Evolutionary conservation across 1,140 invertebrate genomes (phyloP).

Genomic region (Tribolium castaneum): DNA sequence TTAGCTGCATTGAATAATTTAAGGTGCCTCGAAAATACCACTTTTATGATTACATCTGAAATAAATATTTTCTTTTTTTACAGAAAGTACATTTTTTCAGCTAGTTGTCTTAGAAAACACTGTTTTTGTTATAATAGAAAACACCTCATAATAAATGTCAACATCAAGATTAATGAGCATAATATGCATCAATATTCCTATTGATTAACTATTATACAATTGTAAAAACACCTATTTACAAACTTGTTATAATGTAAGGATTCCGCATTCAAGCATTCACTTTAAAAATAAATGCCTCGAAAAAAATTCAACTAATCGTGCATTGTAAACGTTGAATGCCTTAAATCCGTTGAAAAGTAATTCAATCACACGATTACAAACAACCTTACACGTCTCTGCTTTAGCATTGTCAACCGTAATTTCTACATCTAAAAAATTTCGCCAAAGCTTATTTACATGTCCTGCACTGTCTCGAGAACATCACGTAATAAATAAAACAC

Average conservation of each 20-base stretch:
- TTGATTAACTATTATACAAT: constrained; percentile 50
- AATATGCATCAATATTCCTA: constrained; percentile 51
- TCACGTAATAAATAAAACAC: constrained; percentile 28
- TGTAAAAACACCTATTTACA: constrained; percentile 53
- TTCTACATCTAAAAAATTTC: constrained; percentile 30
- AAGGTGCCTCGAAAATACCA: constrained; percentile 33
- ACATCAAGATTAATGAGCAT: constrained; percentile 50
- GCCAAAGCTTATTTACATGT: constrained; percentile 26
- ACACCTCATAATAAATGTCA: constrained; percentile 42
- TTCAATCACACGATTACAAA: constrained; percentile 37
- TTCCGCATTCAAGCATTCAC: constrained; percentile 23
- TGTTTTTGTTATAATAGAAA: constrained; percentile 27
- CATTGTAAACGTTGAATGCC: constrained; percentile 20
- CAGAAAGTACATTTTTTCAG: constrained; percentile 7
- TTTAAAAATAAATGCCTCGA: constrained; percentile 30
- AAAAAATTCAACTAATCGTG: constrained; percentile 35
- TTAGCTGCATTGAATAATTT: constrained; percentile 21
- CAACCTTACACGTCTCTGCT: constrained; percentile 1
- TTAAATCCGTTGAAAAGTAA: constrained; percentile 24
- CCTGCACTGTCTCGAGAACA: constrained; percentile 10
- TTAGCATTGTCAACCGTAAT: constrained; percentile 23
- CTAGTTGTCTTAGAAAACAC: constrained; percentile 5
- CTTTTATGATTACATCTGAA: constrained; percentile 5
- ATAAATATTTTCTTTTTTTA: constrained; percentile 16
- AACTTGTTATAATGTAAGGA: constrained; percentile 18